phyloP scores from a whole-genome alignment of 2,113 vertebrate genomes.

The Eudyptes chrysolophus region DNA sequence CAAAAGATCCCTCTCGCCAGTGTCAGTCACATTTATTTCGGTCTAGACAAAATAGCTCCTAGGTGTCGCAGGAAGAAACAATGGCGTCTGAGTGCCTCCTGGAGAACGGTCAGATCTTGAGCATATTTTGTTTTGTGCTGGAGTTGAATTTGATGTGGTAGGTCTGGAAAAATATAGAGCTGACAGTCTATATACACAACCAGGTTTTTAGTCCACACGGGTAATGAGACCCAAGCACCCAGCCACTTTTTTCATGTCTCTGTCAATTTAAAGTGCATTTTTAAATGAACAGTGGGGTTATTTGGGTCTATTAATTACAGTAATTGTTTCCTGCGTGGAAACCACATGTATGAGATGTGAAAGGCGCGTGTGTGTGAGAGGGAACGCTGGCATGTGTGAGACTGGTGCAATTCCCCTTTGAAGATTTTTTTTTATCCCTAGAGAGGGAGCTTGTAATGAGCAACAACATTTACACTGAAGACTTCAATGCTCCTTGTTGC shows the following conservation, averaged over 20 bases:
- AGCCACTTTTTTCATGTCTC: constrained; percentile 36
- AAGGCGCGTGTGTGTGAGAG: not conserved
- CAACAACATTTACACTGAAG: constrained; percentile 44
- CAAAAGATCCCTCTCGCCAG: not conserved
- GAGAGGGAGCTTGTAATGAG: constrained; percentile 57
- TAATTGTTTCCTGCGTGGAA: constrained; percentile 69
- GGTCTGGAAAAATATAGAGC: constrained; percentile 45
- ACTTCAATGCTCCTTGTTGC: constrained; percentile 51
- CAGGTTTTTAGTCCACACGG: not conserved
- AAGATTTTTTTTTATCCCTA: constrained; percentile 49
- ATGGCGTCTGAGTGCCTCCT: not conserved
- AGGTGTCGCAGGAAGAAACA: not conserved
- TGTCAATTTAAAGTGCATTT: constrained; percentile 60
- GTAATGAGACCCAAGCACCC: constrained; percentile 38
- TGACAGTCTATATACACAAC: constrained; percentile 57
- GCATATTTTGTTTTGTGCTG: not conserved
- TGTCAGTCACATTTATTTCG: not conserved
- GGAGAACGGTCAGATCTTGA: constrained; percentile 20
- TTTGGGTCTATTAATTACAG: constrained; percentile 65
- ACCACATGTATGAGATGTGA: constrained; percentile 56
- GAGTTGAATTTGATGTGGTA: constrained; percentile 38
- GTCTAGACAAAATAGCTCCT: constrained; percentile 6
- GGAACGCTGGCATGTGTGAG: not conserved
- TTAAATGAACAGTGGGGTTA: constrained; percentile 53
- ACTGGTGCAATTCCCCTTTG: constrained; percentile 46